Evolutionary conservation across 2,797 vertebrate species (phyloP).

Genomic region (Danio aesculapii): DNA sequence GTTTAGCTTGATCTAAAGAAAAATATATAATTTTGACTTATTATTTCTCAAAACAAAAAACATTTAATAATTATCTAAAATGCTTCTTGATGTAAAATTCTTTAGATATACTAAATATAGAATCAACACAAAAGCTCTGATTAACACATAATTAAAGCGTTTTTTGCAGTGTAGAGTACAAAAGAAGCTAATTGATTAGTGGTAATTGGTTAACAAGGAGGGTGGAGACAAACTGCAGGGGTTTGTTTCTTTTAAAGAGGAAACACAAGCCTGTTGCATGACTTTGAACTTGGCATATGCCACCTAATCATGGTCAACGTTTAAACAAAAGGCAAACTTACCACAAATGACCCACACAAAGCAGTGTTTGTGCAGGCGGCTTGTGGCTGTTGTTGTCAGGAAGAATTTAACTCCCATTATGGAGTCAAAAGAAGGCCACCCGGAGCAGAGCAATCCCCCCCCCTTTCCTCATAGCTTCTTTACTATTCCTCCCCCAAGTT

Average conservation of each 20-base stretch:
- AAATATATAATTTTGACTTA: too few species aligned
- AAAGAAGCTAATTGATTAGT: not conserved
- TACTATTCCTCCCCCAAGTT: conserved; percentile 61
- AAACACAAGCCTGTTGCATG: conserved; percentile 57
- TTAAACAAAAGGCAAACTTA: conserved; percentile 68
- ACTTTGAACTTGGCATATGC: conserved; percentile 70
- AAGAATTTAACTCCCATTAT: conserved; percentile 73
- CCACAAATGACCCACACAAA: conserved; percentile 51
- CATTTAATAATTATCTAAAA: too few species aligned
- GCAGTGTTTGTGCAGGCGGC: conserved; percentile 59
- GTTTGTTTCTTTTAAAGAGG: conserved; percentile 53
- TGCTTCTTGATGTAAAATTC: too few species aligned
- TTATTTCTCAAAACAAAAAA: too few species aligned
- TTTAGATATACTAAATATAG: too few species aligned
- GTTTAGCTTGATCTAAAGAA: too few species aligned
- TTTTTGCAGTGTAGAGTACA: too few species aligned
- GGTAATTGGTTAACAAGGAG: conserved; percentile 26
- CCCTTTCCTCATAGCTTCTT: conserved; percentile 48
- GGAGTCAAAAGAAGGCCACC: conserved; percentile 66
- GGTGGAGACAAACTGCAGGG: conserved; percentile 26
- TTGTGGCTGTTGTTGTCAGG: conserved; percentile 50
- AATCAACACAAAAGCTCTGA: too few species aligned
- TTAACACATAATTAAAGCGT: too few species aligned
- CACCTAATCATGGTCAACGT: conserved; percentile 61
- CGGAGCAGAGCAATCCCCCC: conserved; percentile 41